A percentile compares a stretch with the other conserved stretches of the same genome.
Conservation (phyloP, 2,113 vertebrate species). For the Charina bottae region DNA sequence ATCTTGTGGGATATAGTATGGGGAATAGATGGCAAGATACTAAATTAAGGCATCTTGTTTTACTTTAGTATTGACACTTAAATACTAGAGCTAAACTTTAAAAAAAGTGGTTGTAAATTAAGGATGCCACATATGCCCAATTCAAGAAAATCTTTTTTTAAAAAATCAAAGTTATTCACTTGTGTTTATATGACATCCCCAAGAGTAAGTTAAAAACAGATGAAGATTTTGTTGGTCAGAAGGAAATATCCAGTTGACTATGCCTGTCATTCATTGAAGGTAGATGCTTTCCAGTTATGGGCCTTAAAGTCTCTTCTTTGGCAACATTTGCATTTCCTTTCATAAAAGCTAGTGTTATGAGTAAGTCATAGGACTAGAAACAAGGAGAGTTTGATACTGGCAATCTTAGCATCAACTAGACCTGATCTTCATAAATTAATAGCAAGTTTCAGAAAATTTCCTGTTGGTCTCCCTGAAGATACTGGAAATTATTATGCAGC, state of each 20-base stretch:
- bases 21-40: background rate
- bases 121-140: background rate
- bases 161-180: background rate
- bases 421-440: background rate
- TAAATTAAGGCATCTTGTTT: background rate
- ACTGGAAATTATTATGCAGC: background rate
- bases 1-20: background rate
- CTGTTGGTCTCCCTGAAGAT: background rate
- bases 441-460: background rate
- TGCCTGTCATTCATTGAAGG: background rate
- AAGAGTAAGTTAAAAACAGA: background rate
- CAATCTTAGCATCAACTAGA: background rate
- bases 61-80: background rate
- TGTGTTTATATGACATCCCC: background rate
- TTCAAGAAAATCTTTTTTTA: background rate
- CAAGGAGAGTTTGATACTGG: background rate
- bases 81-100: too few relatives aligned
- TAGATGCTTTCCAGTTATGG: background rate
- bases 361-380: background rate
- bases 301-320: background rate
- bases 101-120: background rate
- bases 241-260: background rate
- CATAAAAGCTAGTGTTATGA: background rate
- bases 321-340: background rate
- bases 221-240: background rate